Percentiles rank a stretch among this genome's conserved stretches.
Evolutionary conservation across 2,888 invertebrate species (phyloP).

Genomic region (Ctenicera cuprea): DNA sequence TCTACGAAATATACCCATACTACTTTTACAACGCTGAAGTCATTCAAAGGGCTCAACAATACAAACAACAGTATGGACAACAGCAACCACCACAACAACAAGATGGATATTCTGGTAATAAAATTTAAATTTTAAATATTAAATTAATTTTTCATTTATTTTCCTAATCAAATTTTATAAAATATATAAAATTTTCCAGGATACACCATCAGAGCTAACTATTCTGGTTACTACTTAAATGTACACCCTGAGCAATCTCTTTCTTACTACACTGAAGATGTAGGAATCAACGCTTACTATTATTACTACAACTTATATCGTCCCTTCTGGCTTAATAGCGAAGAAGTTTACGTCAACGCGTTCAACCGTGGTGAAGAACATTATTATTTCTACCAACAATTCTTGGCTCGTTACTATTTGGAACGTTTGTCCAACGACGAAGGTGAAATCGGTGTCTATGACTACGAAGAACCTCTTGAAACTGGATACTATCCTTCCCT

Average conservation of each 20-base stretch:
- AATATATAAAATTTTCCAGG: constrained; percentile 3
- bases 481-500: constrained; percentile 80
- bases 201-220: constrained; percentile 79
- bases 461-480: constrained; percentile 74
- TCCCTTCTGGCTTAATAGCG: constrained; percentile 79
- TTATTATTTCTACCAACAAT: constrained; percentile 80
- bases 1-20: constrained; percentile 84
- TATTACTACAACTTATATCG: constrained; percentile 78
- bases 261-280: constrained; percentile 84
- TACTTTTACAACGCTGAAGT: constrained; percentile 74
- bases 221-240: constrained; percentile 76
- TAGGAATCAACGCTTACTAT: constrained; percentile 80
- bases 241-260: constrained; percentile 76
- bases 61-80: constrained; percentile 11
- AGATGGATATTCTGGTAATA: background rate
- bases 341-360: constrained; percentile 73
- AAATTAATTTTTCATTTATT: too few relatives aligned
- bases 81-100: constrained; percentile 11
- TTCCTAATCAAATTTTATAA: too few relatives aligned
- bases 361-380: constrained; percentile 79
- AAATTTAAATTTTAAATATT: too few relatives aligned
- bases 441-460: constrained; percentile 79
- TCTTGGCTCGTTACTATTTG: constrained; percentile 83
- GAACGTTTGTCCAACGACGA: constrained; percentile 83
- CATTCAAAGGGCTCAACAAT: background rate